These are phyloP conservation scores for Pyxicephalus adspersus DNA, from an alignment of 2,113 vertebrate species.

Conservation along the genomic window DNA sequence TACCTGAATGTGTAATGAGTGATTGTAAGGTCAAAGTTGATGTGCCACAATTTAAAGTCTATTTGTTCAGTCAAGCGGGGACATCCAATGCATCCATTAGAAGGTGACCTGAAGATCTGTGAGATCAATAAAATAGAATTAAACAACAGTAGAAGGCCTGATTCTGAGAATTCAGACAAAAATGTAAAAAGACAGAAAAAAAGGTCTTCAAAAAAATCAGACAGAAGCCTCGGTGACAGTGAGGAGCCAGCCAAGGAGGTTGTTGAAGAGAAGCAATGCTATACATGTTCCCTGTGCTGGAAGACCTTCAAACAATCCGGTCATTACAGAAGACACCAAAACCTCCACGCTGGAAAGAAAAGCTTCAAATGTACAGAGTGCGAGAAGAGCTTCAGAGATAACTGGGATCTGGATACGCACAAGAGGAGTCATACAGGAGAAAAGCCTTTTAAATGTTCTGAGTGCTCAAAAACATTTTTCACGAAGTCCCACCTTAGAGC, in stretches of 20 bases:
- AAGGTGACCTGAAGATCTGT: no score
- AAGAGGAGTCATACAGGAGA: constrained; percentile 65
- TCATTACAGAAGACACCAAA: constrained; percentile 61
- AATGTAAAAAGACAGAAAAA: no score
- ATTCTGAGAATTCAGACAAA: no score
- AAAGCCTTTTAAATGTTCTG: constrained; percentile 44
- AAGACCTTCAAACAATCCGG: background rate
- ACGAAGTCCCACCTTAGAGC: constrained; percentile 65
- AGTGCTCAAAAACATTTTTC: constrained; percentile 62
- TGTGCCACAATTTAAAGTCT: no score
- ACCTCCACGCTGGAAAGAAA: constrained; percentile 64
- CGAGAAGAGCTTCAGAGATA: constrained; percentile 65
- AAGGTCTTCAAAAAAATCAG: no score
- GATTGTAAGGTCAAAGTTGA: no score
- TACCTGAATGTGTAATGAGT: no score
- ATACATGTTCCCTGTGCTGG: background rate
- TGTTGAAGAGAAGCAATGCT: background rate
- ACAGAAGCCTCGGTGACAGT: background rate
- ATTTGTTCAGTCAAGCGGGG: no score
- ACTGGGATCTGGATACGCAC: constrained; percentile 64
- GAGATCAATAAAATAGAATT: no score
- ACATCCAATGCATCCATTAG: no score
- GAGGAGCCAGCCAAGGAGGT: background rate
- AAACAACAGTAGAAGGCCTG: no score
- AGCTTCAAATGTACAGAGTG: constrained; percentile 66